Base-by-base conservation (phyloP, 2,888 invertebrate species). In the Lithophane leautieri region DNA sequence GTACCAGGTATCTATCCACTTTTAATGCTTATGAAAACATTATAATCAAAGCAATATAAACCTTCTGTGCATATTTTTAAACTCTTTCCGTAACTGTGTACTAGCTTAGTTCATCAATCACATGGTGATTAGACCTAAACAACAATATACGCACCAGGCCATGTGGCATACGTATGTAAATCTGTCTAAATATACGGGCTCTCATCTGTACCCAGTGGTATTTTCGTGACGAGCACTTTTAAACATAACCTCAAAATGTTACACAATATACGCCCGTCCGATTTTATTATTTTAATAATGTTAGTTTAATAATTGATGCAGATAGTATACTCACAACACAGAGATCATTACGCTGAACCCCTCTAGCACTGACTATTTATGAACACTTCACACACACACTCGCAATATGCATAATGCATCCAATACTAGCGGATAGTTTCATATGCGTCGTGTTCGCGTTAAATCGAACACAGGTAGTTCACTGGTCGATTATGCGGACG, bases 161-260 rank as follows among this genome's bases (percentile, higher is more conserved):
- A 89, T 91, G 89, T 90, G 88, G 90, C 89, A 83, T 81, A 87
- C 68, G 70, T 76, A 73, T 71, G 73, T 78, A 75, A 88, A 88
- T 87, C 79, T 73, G 73, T 81, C 81, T 83, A 86, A 88, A 85
- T 84, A 86, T 82, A 88, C 76, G 84, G 81, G 82, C 81, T 83
- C 82, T 79, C 80, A 78, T 72, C 81, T 79, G 78, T 81, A 78
- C 73, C 75, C 50, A 87, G 83, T 71, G 81, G 79, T 92, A 91
- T 92, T 92, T 90, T 89, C 77, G 85, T 89, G 87, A 87, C 84
- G 83, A 87, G 88, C 89, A 88, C 88, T 89, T 89, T 88, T 85
- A 87, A 89, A 95, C 94, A 95, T 96, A 96, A 96, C 96, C 96
- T 96, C 94, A 95, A 96, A 96, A 94, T 91, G 76, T 84, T 88